Evolutionary conservation across 2,888 invertebrate species (phyloP), one percentile per base, ranked within the genome.

Genomic region (Ophion slaviceki): DNA sequence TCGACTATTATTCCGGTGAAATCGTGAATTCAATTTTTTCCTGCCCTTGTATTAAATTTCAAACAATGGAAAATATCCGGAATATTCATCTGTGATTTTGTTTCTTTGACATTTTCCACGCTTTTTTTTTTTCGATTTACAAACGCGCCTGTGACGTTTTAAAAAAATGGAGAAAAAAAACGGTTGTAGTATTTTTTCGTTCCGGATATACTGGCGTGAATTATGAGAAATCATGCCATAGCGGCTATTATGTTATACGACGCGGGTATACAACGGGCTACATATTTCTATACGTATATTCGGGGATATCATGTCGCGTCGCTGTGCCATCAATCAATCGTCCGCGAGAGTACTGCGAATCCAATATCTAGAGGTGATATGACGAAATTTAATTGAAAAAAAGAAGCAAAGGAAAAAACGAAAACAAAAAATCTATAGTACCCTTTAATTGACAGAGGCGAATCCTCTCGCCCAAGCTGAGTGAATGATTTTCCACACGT

Each of bases 341-440:
- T 62, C 47, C 67, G 61, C 32, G 67, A 62, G 79, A 45, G 64
- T 61, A 61, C 64, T 61, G 20, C 85, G 82, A 66, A 72, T 36
- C 70, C 85, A 68, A 66, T 79, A 71, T 66, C 75, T 67, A 70
- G 67, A 82, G 80, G 36, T 75, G 61, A 67, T 82, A 82, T 76
- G 82, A 86, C 82, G 80, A 83, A 86, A 86, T 86, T 80, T 77
- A 72, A 82, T 86, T 80, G 80, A 83, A 82, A 82, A 82, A 71
- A 67, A 17, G 5, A 53, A 53, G 14, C 0, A 53, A 53, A 53
- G 5, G 17, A 53, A 53, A 53, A 70, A 17, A 70, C 5, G 20
- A 10, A 40, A 32, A 70, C 67, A 75, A 66, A 66, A 79, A 57
- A 70, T 28, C 67, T 53, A 36, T 57, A 64, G 75, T 68, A 75